Base-by-base conservation (phyloP, 2,113 vertebrate genomes). In the Rhizomys pruinosus region DNA sequence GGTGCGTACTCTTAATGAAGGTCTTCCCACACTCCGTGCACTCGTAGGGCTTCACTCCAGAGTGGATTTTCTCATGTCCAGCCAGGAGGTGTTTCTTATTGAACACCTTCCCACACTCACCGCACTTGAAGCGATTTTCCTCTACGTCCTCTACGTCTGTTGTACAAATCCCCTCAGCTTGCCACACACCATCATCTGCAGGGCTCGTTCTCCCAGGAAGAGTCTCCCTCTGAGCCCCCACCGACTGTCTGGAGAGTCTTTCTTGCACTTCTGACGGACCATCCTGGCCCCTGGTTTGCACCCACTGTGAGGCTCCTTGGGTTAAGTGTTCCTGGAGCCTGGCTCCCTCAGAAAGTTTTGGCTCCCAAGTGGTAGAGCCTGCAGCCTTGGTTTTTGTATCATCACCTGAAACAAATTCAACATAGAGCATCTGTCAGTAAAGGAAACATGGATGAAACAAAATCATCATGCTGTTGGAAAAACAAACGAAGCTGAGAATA, bases 21-120 rank as follows among this genome's bases (percentile, higher is more conserved):
- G 92, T 93, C 68, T 97, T 96, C 25, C 96, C 93, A 34, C 97
- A 97, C 17, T 92, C 93, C 0, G 87, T 86, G 39, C 97, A 97
- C 19, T 85, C 93, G 7, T 97, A 97, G 32, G 96, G 96, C 80
- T 97, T 97, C 39, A 96, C 97, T 2, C 96, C 95, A 59, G 97
- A 94, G 73, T 97, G 97, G 80, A 94, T 97, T 52, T 89, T 93
- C 39, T 94, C 94, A 20, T 97, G 97, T 2, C 89, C 87, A 44
- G 80, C 87, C 25, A 97, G 95, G 42, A 96, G 88, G 71, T 80
- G 90, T 37, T 95, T 97, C 71, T 96, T 96, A 44, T 68, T 95
- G 25, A 97, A 97, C 2, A 29, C 84, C 66, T 97, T 97, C n/a
- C 96, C 96, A 11, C 96, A 97, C 7, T 95, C 96, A 0, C 1